Percentiles rank a stretch among this genome's conserved stretches.
These are phyloP conservation scores for Eupeodes corollae DNA, from an alignment of 1,140 invertebrate species.

Conservation along the genomic window DNA sequence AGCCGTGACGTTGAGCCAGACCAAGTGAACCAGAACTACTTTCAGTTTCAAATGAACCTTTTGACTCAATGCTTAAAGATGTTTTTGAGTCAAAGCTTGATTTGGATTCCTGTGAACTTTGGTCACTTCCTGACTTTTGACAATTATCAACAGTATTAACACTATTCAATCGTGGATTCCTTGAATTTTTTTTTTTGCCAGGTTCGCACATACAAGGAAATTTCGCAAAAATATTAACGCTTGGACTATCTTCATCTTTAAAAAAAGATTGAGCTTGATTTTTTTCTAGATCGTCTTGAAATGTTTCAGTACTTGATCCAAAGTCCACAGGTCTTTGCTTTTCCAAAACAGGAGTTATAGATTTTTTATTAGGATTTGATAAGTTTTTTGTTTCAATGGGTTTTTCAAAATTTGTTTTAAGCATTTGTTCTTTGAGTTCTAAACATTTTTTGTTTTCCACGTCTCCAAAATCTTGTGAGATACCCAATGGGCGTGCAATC, in stretches of 20 bases:
- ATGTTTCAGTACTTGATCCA: slow-evolving; percentile 29
- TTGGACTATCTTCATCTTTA: slow-evolving; percentile 26
- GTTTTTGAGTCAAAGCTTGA: slow-evolving; percentile 49
- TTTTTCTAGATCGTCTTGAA: slow-evolving; percentile 32
- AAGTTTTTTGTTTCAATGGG: not conserved
- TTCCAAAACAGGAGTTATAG: slow-evolving; percentile 46
- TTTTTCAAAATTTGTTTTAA: slow-evolving; percentile 23
- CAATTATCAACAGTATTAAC: slow-evolving; percentile 10
- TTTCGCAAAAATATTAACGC: too few relatives aligned
- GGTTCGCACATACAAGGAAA: not conserved
- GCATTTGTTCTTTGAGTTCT: slow-evolving; percentile 31
- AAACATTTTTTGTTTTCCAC: slow-evolving; percentile 41
- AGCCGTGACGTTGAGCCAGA: slow-evolving; percentile 50
- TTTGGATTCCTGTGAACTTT: slow-evolving; percentile 41
- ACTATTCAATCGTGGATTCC: not conserved
- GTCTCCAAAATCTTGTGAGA: slow-evolving; percentile 58
- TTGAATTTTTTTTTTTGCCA: not conserved
- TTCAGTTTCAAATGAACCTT: slow-evolving; percentile 56
- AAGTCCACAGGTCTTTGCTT: slow-evolving; percentile 49
- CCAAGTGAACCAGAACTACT: slow-evolving; percentile 62
- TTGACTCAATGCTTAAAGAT: slow-evolving; percentile 50
- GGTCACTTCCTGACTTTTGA: slow-evolving; percentile 31
- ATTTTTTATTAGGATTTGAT: slow-evolving; percentile 37
- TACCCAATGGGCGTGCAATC: slow-evolving; percentile 60
- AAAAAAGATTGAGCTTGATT: slow-evolving; percentile 27